Percentiles rank a stretch among this genome's conserved stretches.
Evolutionary conservation across 2,113 vertebrate genomes (phyloP).

Genomic region (Mus spicilegus): DNA sequence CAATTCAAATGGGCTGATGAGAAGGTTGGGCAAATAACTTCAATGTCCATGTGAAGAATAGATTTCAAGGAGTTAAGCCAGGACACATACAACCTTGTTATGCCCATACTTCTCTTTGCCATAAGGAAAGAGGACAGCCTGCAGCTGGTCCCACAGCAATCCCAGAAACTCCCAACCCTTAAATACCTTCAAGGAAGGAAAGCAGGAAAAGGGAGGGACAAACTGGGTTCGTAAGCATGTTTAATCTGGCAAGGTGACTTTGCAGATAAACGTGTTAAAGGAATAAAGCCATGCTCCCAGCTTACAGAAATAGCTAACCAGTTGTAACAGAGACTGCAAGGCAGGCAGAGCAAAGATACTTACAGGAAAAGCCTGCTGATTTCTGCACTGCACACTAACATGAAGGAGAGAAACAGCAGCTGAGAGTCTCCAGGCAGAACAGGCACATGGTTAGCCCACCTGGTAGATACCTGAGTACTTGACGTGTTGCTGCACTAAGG

Average conservation of each 20-base stretch:
- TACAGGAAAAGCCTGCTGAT: background rate
- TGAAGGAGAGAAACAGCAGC: background rate
- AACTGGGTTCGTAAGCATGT: background rate
- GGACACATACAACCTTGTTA: background rate
- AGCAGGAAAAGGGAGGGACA: background rate
- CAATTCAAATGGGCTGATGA: background rate
- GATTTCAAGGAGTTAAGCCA: background rate
- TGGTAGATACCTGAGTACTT: no score
- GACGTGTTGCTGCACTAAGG: background rate
- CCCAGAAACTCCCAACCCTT: background rate
- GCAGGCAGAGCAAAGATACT: background rate
- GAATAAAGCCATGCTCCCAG: background rate
- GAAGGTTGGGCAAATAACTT: background rate
- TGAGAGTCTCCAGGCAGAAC: background rate
- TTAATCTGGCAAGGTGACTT: background rate
- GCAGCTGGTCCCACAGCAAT: background rate
- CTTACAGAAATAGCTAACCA: background rate
- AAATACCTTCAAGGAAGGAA: background rate
- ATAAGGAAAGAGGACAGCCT: background rate
- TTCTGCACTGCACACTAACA: background rate
- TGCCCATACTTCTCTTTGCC: background rate
- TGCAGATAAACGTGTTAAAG: background rate
- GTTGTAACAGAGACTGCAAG: background rate
- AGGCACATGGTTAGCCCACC: background rate
- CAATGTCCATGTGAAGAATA: background rate